Conservation (phyloP, 2,888 invertebrate genomes). For the Pinctada fucata region DNA sequence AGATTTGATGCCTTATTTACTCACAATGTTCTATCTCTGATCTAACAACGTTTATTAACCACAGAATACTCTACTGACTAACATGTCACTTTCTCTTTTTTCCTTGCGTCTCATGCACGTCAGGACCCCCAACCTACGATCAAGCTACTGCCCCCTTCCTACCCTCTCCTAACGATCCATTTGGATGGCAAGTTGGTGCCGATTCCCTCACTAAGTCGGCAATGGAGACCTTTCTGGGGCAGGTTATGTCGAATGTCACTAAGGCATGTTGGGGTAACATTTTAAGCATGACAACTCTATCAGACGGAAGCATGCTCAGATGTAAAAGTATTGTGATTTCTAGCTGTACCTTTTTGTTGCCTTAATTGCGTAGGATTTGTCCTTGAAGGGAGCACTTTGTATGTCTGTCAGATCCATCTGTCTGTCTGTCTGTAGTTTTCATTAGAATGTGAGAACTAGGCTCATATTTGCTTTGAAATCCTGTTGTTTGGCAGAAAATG, state of each 20-base stretch:
- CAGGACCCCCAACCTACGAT: slow-evolving; percentile 39
- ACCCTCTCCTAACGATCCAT: slow-evolving; percentile 31
- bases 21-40: too few species aligned
- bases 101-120: neutral
- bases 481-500: too few species aligned
- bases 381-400: too few species aligned
- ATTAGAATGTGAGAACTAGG: too few species aligned
- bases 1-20: too few species aligned
- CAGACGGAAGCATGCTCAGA: slow-evolving; percentile 2
- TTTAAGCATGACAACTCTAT: neutral
- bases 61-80: too few species aligned
- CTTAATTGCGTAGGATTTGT: too few species aligned
- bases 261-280: slow-evolving; percentile 32
- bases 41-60: too few species aligned
- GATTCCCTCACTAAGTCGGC: slow-evolving; percentile 36
- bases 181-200: slow-evolving; percentile 36
- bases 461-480: too few species aligned
- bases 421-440: too few species aligned
- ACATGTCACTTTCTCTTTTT: too few species aligned
- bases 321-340: neutral
- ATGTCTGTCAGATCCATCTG: too few species aligned
- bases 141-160: slow-evolving; percentile 31
- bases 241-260: slow-evolving; percentile 31
- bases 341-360: neutral
- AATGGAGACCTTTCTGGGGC: slow-evolving; percentile 38